Conservation (phyloP, 2,888 invertebrate genomes). For the Apodemia duryi region DNA sequence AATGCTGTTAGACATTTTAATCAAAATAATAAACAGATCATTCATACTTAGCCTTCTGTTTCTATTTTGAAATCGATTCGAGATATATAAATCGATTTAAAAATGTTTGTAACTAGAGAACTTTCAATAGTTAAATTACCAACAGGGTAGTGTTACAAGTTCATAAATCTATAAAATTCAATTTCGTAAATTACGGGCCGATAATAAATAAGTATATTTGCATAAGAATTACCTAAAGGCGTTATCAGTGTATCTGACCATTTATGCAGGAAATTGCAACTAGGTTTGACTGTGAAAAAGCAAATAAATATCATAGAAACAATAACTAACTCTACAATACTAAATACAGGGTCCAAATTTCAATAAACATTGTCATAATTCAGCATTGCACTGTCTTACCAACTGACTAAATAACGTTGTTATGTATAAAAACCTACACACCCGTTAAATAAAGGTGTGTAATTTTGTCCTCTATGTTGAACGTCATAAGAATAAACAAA, state of each 20-base stretch:
- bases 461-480: neutral
- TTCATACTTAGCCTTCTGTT: neutral
- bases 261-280: constrained; percentile 9
- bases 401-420: neutral
- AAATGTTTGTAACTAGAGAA: constrained; percentile 4
- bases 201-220: constrained; percentile 13
- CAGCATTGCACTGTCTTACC: neutral
- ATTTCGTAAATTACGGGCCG: constrained; percentile 7
- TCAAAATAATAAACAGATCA: too few species aligned
- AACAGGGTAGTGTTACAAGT: neutral
- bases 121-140: neutral
- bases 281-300: constrained; percentile 4
- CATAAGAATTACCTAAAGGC: constrained; percentile 8
- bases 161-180: constrained; percentile 13
- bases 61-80: neutral
- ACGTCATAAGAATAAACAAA: neutral
- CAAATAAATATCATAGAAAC: neutral
- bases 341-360: neutral
- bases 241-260: neutral
- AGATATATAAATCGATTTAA: constrained; percentile 4
- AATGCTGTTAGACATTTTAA: neutral
- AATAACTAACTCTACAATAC: neutral
- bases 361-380: neutral
- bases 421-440: neutral
- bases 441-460: neutral